Base-by-base conservation (phyloP, 2,888 invertebrate species). In the Parelbella ahira region DNA sequence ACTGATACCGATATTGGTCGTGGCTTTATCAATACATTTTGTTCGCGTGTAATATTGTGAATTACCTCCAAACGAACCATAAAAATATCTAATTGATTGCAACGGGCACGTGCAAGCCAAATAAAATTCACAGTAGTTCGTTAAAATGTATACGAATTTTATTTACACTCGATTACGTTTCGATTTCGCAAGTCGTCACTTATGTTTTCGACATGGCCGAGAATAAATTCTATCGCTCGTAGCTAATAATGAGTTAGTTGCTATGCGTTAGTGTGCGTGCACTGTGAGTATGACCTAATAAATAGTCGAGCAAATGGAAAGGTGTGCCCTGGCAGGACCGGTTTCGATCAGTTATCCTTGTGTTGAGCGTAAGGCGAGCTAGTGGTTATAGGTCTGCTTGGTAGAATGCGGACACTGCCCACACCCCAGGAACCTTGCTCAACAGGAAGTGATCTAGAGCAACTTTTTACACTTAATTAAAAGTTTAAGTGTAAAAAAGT, bases 371-470 rank as follows among this genome's bases (percentile, higher is more conserved):
- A 75, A 87, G 84, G 84, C 83, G 75, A 84, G 82, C 87, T 75
- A 81, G 79, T 83, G 70, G 60, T 52, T 46, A 53, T 56, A 67
- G 61, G 63, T 66, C 62, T 64, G 54, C 66, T 63, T 64, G 63
- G 60, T 62, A 80, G 83, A 84, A 87, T 87, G 86, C 86, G 86
- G 86, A 86, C 81, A 59, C 72, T 33, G 74, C 69, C 79, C 75
- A 75, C 81, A 56, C 79, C 78, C 45, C 50, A 54, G 52, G 50
- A 53, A 58, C 65, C 61, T 61, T 60, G 63, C 54, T 36, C 53
- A 78, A 64, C 65, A 82, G 84, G 84, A 84, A 86, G 76, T 74
- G 82, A 83, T 83, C 74, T 74, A 32, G 42, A 46, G 50, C 60
- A 51, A 53, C 58, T 67, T 68, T 64, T 60, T 28, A 48, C 39